These are phyloP conservation scores for Corythoichthys haematopterus DNA, from an alignment of 2,113 vertebrate genomes.

Conservation along the genomic window DNA sequence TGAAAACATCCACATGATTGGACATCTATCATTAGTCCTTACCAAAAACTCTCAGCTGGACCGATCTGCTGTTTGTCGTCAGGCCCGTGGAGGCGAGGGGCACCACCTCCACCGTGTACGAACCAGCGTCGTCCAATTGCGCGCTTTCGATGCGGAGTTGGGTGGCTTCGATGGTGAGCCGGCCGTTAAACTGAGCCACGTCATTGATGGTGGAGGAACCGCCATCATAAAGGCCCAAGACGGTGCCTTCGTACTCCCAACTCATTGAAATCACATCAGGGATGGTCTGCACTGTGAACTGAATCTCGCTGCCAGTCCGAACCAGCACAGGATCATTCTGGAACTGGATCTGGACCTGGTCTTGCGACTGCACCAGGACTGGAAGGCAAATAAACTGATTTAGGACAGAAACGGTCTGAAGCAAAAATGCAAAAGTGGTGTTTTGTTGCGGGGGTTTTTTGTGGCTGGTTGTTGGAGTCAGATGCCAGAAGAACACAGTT, in stretches of 20 bases:
- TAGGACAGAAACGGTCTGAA: background rate
- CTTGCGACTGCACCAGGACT: slow-evolving; percentile 45
- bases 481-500: no score
- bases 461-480: no score
- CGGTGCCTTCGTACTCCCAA: slow-evolving; percentile 46
- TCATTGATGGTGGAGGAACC: background rate
- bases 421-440: no score
- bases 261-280: slow-evolving; percentile 40
- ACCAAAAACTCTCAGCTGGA: slow-evolving; percentile 69
- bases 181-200: slow-evolving; percentile 52
- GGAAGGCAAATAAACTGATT: slow-evolving; percentile 5
- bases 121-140: slow-evolving; percentile 56
- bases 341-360: slow-evolving; percentile 58
- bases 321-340: slow-evolving; percentile 49
- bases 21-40: slow-evolving; percentile 28
- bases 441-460: no score
- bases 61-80: slow-evolving; percentile 36
- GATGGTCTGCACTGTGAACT: slow-evolving; percentile 55
- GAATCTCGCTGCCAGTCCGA: slow-evolving; percentile 26
- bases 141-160: slow-evolving; percentile 58
- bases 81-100: slow-evolving; percentile 45
- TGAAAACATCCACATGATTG: no score
- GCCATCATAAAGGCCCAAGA: slow-evolving; percentile 50
- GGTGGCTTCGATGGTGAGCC: slow-evolving; percentile 58
- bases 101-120: slow-evolving; percentile 60